Evolutionary conservation across 2,888 invertebrate genomes (phyloP).

Genomic region (Cheilosia variabilis): DNA sequence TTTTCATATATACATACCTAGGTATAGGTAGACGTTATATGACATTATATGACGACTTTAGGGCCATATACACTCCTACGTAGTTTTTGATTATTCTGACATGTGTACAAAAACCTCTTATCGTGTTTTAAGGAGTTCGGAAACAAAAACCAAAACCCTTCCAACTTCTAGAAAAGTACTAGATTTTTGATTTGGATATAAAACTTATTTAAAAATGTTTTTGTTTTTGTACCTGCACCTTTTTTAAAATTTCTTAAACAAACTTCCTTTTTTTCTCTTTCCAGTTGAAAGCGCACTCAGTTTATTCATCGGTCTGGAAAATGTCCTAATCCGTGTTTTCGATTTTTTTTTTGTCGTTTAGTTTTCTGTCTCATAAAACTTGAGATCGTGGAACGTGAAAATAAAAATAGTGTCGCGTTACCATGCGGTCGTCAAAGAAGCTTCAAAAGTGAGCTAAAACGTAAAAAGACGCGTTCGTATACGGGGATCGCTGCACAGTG

Average conservation of each 20-base stretch:
- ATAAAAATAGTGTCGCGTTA: slow-evolving; percentile 60
- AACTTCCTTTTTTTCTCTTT: slow-evolving; percentile 46
- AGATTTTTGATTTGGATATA: background rate
- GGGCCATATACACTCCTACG: too few species aligned
- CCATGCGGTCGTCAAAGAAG: slow-evolving; percentile 66
- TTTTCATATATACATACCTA: too few species aligned
- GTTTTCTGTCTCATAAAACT: slow-evolving; percentile 24
- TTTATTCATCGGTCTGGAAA: slow-evolving; percentile 47
- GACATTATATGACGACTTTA: too few species aligned
- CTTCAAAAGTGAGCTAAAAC: slow-evolving; percentile 56
- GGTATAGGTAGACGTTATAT: too few species aligned
- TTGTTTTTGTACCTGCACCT: background rate
- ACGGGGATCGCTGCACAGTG: slow-evolving; percentile 40
- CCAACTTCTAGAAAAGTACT: too few species aligned
- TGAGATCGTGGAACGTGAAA: slow-evolving; percentile 59
- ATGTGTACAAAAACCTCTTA: too few species aligned
- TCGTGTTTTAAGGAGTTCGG: too few species aligned
- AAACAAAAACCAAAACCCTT: too few species aligned
- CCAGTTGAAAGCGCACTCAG: slow-evolving; percentile 56
- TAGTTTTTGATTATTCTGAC: too few species aligned
- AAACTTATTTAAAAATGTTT: background rate
- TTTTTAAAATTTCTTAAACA: background rate
- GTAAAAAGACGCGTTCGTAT: slow-evolving; percentile 47
- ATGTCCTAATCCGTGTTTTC: slow-evolving; percentile 52
- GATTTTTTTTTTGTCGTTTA: background rate